These are phyloP conservation scores for Cercopithecus neglectus DNA, from an alignment of 2,797 vertebrate genomes.

Conservation along the genomic window DNA sequence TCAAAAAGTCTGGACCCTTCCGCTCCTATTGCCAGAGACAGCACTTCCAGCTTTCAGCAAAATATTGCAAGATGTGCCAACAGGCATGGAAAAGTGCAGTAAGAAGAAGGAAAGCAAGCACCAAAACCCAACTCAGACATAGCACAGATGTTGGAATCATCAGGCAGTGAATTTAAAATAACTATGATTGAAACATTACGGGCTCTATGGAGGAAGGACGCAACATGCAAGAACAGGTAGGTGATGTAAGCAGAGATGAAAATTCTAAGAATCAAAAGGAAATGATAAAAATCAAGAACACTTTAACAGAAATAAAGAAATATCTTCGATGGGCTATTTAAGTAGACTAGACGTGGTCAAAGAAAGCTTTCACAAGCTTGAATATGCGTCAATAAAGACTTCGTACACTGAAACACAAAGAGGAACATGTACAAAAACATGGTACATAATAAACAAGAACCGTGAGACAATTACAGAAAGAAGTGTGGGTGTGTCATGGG, in stretches of 20 bases:
- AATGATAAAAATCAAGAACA: accelerated
- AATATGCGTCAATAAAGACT: accelerated
- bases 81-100: background rate
- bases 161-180: accelerated
- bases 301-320: background rate
- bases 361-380: accelerated
- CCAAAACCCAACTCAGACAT: accelerated
- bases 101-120: background rate
- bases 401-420: background rate
- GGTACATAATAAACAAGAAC: background rate
- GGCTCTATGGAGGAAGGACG: background rate
- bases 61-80: accelerated
- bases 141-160: accelerated
- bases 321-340: accelerated
- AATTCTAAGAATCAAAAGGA: background rate
- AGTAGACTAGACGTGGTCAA: accelerated
- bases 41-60: background rate
- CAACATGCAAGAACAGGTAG: background rate
- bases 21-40: accelerated
- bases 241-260: background rate
- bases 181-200: accelerated
- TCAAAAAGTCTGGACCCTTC: accelerated
- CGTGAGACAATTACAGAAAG: accelerated
- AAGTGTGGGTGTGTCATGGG: accelerated
- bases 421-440: accelerated